Evolutionary conservation across 2,113 vertebrate species (phyloP), one percentile per base, ranked within the genome.

Genomic region (Hiodon tergisus): DNA sequence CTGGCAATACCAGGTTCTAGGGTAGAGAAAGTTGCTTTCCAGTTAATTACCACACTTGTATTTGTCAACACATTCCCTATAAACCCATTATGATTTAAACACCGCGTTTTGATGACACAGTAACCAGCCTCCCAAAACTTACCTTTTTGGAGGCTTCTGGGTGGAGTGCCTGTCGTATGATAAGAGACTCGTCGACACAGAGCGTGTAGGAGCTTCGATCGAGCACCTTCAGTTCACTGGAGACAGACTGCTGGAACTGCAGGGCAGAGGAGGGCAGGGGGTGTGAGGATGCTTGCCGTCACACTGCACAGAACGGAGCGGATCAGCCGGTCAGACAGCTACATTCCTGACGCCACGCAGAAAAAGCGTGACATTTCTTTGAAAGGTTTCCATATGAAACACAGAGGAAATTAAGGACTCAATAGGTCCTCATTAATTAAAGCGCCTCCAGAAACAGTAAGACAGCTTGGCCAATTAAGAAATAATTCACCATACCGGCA

Each of bases 111-210:
- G 4, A 9, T 11, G 4, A 3, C 3, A 11, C 58, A 59, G 14
- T 14, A 59, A 9, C 9, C 58, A 59, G 9, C 58, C 14, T 9
- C 8, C 3, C 3, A 59, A 59, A 14, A 0, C 14, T 70, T 89
- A 98, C 95, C 95, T 98, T 98, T 85, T 95, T 97, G 80, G 95
- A 98, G 59, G 95, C 93, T 81, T 98, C 95, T 0, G 96, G 95
- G 80, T 98, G 96, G 66, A 98, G 90, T 66, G 93, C 95, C 84
- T 98, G 96, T 75, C 95, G 92, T 71, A 98, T 87, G 79, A 98
- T 81, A 53, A 93, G 88, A 69, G 95, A 94, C 78, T 94, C 92
- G 89, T 95, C 92, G 3, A 95, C 95, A 83, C 95, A 96, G 69
- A 98, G 93, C 0, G 89, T 91, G 81, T 92, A 97, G 0, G 94